Base-by-base conservation (phyloP, 2,888 invertebrate species). In the Drosophila nr. perissopoda region DNA sequence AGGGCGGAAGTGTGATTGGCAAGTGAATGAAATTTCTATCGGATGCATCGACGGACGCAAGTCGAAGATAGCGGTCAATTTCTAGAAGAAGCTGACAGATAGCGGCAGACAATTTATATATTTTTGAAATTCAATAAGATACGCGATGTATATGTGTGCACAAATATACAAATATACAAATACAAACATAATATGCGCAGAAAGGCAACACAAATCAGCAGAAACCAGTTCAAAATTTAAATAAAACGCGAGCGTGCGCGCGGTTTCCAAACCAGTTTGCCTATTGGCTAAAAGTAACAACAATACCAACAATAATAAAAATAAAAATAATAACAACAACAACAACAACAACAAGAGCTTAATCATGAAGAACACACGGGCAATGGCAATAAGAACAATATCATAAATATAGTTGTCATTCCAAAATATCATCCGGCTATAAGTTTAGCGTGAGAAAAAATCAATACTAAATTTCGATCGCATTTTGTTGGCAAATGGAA, bases 211-310 rank as follows among this genome's bases (percentile, higher is more conserved):
- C 84, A 89, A 86, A 86, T 86, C 85, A 86, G 89, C 77, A 73
- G 72, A 86, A 86, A 86, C 89, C 89, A 86, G 85, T 86, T 86
- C 89, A 86, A 87, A 86, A 86, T 89, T 86, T 86, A 87, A 86
- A 86, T 86, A 89, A 87, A 86, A 82, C 75, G 68, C 85, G 82
- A 86, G 79, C 87, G 82, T 79, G 87, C 84, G 84, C 79, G 72
- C 83, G 70, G 70, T 84, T 82, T 82, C 40, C 71, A 79, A 89
- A 89, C 89, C 79, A 36, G 84, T 89, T 85, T 76, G 72, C 33
- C 69, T 78, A 80, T 83, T 79, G 74, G 70, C 68, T 59, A 69
- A 80, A 85, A 74, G 57, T 34, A 76, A 54, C 51, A 62, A 48
- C 59, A 69, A 45, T 54, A 73, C 51, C 67, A 80, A 33, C 71